Evolutionary conservation across 1,140 invertebrate genomes (phyloP).

Genomic region (Zaprionus africanus): DNA sequence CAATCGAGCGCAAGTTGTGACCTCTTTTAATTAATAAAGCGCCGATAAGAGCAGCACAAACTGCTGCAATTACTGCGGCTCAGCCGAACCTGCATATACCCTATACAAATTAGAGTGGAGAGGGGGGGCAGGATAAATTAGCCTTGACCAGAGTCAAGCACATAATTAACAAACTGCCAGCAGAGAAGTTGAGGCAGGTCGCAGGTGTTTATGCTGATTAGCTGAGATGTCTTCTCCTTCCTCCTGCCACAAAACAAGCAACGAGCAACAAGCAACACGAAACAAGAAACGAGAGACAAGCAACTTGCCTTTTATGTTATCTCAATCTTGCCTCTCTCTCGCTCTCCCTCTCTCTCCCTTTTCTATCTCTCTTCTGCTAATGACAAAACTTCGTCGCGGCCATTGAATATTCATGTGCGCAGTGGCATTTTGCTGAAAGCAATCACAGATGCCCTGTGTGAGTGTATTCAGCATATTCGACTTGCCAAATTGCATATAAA

Average conservation of each 20-base stretch:
- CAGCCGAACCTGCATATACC: neutral
- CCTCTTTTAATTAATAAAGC: slow-evolving; percentile 64
- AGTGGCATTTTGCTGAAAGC: slow-evolving; percentile 33
- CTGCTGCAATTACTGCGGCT: neutral
- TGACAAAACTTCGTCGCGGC: neutral
- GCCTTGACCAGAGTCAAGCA: neutral
- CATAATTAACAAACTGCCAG: slow-evolving; percentile 11
- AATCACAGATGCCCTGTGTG: slow-evolving; percentile 36
- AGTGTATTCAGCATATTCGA: slow-evolving; percentile 2
- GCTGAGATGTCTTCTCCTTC: neutral
- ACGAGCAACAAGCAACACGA: neutral
- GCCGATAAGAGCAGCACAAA: slow-evolving; percentile 19
- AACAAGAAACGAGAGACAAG: neutral
- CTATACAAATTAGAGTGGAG: neutral
- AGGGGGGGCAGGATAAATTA: neutral
- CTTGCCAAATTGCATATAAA: slow-evolving; percentile 37
- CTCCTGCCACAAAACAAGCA: neutral
- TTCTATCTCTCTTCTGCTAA: neutral
- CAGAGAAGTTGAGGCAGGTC: slow-evolving; percentile 45
- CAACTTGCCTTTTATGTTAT: slow-evolving; percentile 11
- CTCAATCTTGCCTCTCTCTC: slow-evolving; percentile 3
- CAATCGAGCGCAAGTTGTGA: slow-evolving; percentile 33
- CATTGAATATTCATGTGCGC: slow-evolving; percentile 70
- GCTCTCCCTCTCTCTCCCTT: neutral
- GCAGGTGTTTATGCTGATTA: slow-evolving; percentile 42